A percentile compares a stretch with the other conserved stretches of the same genome.
Conservation (phyloP, 2,113 vertebrate species). For the Puma concolor region DNA sequence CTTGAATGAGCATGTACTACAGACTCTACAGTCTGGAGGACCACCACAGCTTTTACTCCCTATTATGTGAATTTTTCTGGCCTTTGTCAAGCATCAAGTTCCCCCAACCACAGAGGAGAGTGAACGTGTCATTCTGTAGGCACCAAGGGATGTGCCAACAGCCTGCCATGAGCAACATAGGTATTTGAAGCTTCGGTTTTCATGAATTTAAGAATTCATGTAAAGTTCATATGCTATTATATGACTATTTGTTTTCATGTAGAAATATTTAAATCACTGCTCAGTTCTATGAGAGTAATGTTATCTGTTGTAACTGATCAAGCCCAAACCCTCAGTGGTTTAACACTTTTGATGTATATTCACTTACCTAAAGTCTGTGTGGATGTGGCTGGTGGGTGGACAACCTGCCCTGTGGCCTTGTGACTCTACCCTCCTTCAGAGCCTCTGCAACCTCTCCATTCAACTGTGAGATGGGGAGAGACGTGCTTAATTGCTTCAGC, state of each 20-base stretch:
- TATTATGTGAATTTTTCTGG: background rate
- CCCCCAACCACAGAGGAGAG: background rate
- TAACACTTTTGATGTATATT: background rate
- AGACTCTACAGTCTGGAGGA: background rate
- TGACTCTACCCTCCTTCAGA: background rate
- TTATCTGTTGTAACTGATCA: background rate
- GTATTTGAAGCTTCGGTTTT: background rate
- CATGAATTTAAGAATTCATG: background rate
- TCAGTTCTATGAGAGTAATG: background rate
- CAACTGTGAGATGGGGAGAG: background rate
- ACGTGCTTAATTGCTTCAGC: background rate
- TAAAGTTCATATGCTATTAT: background rate
- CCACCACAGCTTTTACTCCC: background rate
- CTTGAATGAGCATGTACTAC: background rate
- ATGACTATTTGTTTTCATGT: background rate
- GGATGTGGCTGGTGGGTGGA: background rate
- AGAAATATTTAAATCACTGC: constrained; percentile 31
- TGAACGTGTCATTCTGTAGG: background rate
- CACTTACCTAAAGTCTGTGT: background rate
- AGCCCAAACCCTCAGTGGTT: background rate
- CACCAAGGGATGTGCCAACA: background rate
- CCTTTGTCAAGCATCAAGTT: background rate
- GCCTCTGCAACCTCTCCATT: background rate
- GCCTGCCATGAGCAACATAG: background rate
- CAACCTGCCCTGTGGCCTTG: background rate